These are phyloP conservation scores for Chymomyza procnemis DNA, from an alignment of 2,888 invertebrate genomes.

Conservation along the genomic window DNA sequence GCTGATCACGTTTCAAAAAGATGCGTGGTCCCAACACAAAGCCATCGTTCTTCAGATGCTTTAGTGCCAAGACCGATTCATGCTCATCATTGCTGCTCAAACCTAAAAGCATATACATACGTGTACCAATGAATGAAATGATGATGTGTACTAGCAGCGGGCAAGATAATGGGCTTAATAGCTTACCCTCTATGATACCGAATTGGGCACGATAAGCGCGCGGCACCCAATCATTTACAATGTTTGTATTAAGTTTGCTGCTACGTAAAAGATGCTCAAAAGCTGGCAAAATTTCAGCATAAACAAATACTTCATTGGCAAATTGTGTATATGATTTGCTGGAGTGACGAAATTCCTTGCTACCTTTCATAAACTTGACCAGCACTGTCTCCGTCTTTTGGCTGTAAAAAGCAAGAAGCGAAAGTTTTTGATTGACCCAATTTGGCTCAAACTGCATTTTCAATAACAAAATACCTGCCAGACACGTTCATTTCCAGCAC, in stretches of 20 bases:
- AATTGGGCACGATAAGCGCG: slow-evolving; percentile 66
- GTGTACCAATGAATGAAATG: neutral
- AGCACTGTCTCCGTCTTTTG: slow-evolving; percentile 53
- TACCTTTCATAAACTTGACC: slow-evolving; percentile 77
- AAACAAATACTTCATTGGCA: slow-evolving; percentile 75
- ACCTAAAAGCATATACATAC: slow-evolving; percentile 35
- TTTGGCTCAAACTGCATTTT: neutral
- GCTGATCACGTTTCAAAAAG: slow-evolving; percentile 65
- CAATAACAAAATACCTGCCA: slow-evolving; percentile 37
- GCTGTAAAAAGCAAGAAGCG: slow-evolving; percentile 23
- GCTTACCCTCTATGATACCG: slow-evolving; percentile 68
- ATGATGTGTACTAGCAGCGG: neutral
- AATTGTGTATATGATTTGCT: slow-evolving; percentile 75
- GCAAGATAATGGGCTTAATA: neutral
- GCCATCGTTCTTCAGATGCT: slow-evolving; percentile 70
- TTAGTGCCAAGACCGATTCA: slow-evolving; percentile 74
- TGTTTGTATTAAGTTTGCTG: slow-evolving; percentile 43
- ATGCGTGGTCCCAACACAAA: slow-evolving; percentile 73
- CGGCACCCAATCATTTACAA: slow-evolving; percentile 64
- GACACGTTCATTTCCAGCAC: slow-evolving; percentile 48
- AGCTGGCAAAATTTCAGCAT: slow-evolving; percentile 70
- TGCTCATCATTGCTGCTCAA: slow-evolving; percentile 27
- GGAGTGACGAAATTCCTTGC: slow-evolving; percentile 64
- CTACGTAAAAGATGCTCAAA: slow-evolving; percentile 62
- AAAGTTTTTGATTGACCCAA: neutral